phyloP scores from a whole-genome alignment of 2,113 vertebrate species.

The Lepidothrix coronata region DNA sequence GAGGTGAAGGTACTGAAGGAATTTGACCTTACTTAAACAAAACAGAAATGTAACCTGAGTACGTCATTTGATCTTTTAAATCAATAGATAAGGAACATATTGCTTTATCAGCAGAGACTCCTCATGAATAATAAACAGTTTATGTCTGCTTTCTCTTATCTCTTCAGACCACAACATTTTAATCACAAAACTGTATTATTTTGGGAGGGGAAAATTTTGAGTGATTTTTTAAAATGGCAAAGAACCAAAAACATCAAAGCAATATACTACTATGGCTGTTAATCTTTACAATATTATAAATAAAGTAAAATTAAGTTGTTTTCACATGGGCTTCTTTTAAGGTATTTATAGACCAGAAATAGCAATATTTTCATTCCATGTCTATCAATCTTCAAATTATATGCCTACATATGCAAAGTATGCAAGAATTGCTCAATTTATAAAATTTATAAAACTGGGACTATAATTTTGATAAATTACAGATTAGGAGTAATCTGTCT shows the following conservation, averaged over 20 bases:
- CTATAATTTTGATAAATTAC: neutral
- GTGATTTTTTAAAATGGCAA: neutral
- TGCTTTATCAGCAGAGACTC: slow-evolving; percentile 1
- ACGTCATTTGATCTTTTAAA: slow-evolving; percentile 32
- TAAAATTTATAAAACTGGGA: neutral
- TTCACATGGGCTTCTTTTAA: neutral
- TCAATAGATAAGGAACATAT: slow-evolving; percentile 2
- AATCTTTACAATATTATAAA: neutral
- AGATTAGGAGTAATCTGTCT: neutral
- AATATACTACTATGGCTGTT: neutral
- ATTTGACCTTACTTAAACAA: slow-evolving; percentile 43
- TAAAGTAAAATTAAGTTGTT: neutral
- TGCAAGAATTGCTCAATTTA: neutral
- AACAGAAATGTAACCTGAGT: slow-evolving; percentile 35
- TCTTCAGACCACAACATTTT: neutral
- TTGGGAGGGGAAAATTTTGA: neutral
- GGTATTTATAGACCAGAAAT: neutral
- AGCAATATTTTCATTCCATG: neutral
- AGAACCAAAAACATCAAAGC: neutral
- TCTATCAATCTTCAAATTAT: neutral
- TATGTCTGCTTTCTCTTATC: neutral
- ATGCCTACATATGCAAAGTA: neutral
- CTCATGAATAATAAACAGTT: neutral
- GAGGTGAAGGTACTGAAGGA: neutral
- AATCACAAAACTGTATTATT: neutral